A percentile compares a stretch with the other conserved stretches of the same genome.
These are phyloP conservation scores for Drosophila hydei DNA, from an alignment of 1,140 invertebrate species.

Conservation along the genomic window DNA sequence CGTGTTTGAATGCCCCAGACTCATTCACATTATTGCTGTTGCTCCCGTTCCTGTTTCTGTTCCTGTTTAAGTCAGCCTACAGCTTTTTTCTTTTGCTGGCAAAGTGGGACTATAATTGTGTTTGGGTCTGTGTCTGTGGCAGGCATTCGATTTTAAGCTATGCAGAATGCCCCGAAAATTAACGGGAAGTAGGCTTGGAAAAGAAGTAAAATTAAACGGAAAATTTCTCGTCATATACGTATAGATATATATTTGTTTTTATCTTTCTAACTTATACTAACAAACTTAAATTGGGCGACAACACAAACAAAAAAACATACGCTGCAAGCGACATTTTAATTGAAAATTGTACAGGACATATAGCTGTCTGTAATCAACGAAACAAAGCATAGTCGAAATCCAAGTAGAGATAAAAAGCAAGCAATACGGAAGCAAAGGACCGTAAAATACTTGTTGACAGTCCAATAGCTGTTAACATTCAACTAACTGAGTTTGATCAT, in stretches of 20 bases:
- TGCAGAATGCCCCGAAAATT: constrained; percentile 44
- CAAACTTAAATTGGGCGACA: too few species aligned
- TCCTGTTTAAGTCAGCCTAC: constrained; percentile 1
- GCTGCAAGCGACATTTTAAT: constrained; percentile 72
- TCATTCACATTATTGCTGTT: background rate
- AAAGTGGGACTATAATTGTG: background rate
- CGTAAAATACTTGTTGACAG: too few species aligned
- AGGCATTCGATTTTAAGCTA: constrained; percentile 61
- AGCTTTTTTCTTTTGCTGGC: background rate
- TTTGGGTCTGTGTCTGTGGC: constrained; percentile 13
- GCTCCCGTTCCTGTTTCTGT: background rate
- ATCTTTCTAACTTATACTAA: too few species aligned
- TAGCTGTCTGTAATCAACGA: constrained; percentile 70
- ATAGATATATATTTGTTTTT: too few species aligned
- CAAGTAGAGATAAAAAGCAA: constrained; percentile 16
- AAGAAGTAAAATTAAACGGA: constrained; percentile 25
- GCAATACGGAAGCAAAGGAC: background rate
- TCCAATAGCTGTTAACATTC: too few species aligned
- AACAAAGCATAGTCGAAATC: constrained; percentile 55
- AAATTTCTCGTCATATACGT: constrained; percentile 12
- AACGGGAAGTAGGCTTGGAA: constrained; percentile 53
- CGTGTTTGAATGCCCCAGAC: constrained; percentile 50
- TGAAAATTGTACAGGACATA: constrained; percentile 59
- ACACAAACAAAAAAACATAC: constrained; percentile 29
- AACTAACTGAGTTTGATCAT: too few species aligned